Base-by-base conservation (phyloP, 2,888 invertebrate genomes). In the Clitarchus hookeri region DNA sequence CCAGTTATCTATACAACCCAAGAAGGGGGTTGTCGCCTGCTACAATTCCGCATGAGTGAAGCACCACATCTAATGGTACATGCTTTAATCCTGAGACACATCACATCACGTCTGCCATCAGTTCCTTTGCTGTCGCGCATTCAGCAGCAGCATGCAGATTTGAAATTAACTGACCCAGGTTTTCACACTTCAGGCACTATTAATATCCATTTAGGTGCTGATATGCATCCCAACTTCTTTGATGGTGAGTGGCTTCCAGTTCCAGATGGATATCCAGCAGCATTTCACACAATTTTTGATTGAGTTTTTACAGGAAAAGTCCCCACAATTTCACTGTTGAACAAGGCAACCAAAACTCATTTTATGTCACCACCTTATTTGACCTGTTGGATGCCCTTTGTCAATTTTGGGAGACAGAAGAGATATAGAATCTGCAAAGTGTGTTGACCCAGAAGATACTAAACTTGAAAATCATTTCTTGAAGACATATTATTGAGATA, bases 361-460 rank as follows among this genome's bases (percentile, higher is more conserved):
- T 23, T 19, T 65, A 8, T 65, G 23, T 65, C 11, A 65, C 65
- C n/a, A 84, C 84, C 25, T 27, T 9, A 82, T 26, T 27, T 26
- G 19, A 27, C 6, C 36, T 82, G 19, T 27, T 13, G 13, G 44
- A 27, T 36, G 36, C 25, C 23, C 44, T 82, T 27, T 36, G 82
- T 23, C 82, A 23, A 27, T 82, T 82, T n/a, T 82, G 36, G 82
- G 82, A 82, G 36, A 44, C 23, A 13, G 82, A 82, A 82, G 82
- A 82, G 6, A 8, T 82, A 23, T 26, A 36, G 36, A 9, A 13
- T 6, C 44, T 16, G n/a, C 9, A 23, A 82, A 82, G 23, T 26
- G 25, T 44, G 19, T 26, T 36, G 13, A 82, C 23, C 82, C 82
- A 36, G 44, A 36, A 8, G 82, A 82, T 23, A 11, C 11, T 27